Evolutionary conservation across 1,140 invertebrate genomes (phyloP), one percentile per base, ranked within the genome.

Genomic region (Zaprionus tsacasi): DNA sequence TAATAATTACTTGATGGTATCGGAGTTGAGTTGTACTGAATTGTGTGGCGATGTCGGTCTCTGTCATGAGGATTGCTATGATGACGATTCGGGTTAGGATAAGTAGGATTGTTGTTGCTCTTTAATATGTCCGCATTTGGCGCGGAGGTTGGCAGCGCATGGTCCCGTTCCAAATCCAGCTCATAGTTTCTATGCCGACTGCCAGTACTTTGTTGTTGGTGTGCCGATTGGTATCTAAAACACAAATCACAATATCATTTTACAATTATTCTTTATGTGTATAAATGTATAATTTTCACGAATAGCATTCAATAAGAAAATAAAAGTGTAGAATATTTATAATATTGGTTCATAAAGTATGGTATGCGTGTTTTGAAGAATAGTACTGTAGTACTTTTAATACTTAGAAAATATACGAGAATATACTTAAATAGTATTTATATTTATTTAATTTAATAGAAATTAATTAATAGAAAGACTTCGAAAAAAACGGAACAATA

Each of bases 121-220:
- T 95, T 95, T 70, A 95, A 93, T 63, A 95, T 95, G 89, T 95
- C 95, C 3, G 95, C 95, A 77, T 95, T 95, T 43, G 95, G 95
- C 45, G 95, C 95, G n/a, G 95, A 95, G 63, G 95, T 95, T 8
- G 95, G 95, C 69, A 95, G 87, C 5, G 94, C 95, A 89, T 95
- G 95, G 91, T 95, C 95, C 76, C 94, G 93, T 91, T 95, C 95
- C 82, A 95, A 81, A 82, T 95, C 95, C 25, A 94, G 92, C 79
- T 95, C 95, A 93, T 95, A 95, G 76, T 92, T 93, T 57, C 78
- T 81, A 70, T 92, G 93, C 25, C 88, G 81, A 66, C 76, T 80
- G 56, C 83, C 82, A 6, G 67, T 65, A 52, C 73, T 70, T 25
- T 79, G 81, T 27, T 81, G 75, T 36, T 92, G 85, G 54, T 91